phyloP scores from a whole-genome alignment of 2,888 invertebrate species.

The Limnephilus marmoratus region DNA sequence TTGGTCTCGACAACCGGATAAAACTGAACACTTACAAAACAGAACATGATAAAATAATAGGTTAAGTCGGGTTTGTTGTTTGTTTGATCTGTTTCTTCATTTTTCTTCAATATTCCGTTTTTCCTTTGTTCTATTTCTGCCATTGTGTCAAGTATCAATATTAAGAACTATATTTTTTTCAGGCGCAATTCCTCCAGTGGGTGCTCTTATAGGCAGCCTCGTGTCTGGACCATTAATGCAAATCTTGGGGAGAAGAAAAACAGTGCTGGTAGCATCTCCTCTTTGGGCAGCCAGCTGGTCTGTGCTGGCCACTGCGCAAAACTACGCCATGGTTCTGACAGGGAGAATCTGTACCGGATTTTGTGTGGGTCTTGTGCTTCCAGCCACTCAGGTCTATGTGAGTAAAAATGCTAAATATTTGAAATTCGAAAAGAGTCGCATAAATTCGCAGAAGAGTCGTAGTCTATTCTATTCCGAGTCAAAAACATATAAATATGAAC shows the following conservation, averaged over 20 bases:
- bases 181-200: conserved; percentile 79
- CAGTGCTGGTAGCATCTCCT: conserved; percentile 75
- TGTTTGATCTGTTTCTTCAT: too few relatives aligned
- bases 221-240: conserved; percentile 77
- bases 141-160: too few relatives aligned
- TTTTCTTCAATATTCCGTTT: too few relatives aligned
- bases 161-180: conserved; percentile 54
- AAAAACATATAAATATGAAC: too few relatives aligned
- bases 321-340: conserved; percentile 73
- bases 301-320: conserved; percentile 75
- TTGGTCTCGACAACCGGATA: too few relatives aligned
- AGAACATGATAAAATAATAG: too few relatives aligned
- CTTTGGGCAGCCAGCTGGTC: conserved; percentile 78
- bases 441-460: too few relatives aligned
- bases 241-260: conserved; percentile 75
- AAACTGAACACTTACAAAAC: too few relatives aligned
- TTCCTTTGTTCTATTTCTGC: too few relatives aligned
- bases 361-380: conserved; percentile 79
- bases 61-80: too few relatives aligned
- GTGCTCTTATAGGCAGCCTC: conserved; percentile 78
- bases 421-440: too few relatives aligned
- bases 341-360: conserved; percentile 79
- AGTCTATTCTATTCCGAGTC: too few relatives aligned
- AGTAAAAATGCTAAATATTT: conserved; percentile 70
- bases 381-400: conserved; percentile 82